These are phyloP conservation scores for Drepanosiphum platanoidis DNA, from an alignment of 2,888 invertebrate species.

Conservation along the genomic window DNA sequence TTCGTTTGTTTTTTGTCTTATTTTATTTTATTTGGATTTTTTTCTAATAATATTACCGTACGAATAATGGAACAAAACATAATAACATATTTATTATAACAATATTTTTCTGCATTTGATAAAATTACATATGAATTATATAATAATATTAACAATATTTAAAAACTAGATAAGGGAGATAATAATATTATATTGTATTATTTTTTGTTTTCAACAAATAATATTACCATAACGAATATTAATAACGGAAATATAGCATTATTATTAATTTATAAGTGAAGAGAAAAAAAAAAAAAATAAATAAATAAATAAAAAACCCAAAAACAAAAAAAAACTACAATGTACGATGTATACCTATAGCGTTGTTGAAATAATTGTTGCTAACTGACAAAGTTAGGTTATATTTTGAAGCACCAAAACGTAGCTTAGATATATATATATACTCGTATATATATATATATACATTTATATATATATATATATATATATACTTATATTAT, in stretches of 20 bases:
- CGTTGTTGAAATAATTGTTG: conserved; percentile 19
- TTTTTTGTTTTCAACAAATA: conserved; percentile 19
- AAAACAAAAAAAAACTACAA: conserved; percentile 29
- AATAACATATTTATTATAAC: conserved; percentile 52
- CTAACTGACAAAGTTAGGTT: conserved; percentile 8
- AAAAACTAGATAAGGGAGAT: conserved; percentile 50
- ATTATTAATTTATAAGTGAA: conserved; percentile 19
- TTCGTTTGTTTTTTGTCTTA: background rate
- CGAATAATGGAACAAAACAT: conserved; percentile 44
- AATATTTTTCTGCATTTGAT: conserved; percentile 54
- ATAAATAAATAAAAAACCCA: background rate
- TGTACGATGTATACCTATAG: background rate
- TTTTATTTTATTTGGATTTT: background rate
- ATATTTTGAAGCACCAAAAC: conserved; percentile 27
- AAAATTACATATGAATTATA: conserved; percentile 43
- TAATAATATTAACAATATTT: conserved; percentile 34
- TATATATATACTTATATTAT: background rate
- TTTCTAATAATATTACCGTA: background rate
- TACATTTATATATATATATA: background rate
- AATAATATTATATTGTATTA: conserved; percentile 10
- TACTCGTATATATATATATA: background rate
- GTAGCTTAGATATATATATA: conserved; percentile 35
- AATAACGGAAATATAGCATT: conserved; percentile 29
- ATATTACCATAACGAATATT: conserved; percentile 9
- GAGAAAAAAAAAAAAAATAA: conserved; percentile 19